Base-by-base conservation (phyloP, 2,888 invertebrate species). In the Bellardia bayeri region DNA sequence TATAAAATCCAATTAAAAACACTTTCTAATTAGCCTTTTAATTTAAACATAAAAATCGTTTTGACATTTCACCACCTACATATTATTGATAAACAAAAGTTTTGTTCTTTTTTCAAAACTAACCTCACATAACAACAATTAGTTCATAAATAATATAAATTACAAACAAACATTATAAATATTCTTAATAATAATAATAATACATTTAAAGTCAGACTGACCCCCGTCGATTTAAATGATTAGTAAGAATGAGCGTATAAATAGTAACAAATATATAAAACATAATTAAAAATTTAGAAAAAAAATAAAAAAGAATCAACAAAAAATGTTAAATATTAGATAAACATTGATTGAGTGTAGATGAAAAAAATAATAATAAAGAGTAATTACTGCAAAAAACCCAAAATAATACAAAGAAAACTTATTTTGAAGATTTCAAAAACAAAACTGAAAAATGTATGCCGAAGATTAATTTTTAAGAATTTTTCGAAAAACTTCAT, bases 321-420 rank as follows among this genome's bases (percentile, higher is more conserved):
- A 78, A 54, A 42, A 78, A 66, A 0, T 13, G 16, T 30, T 42
- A 45, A 66, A 45, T 11, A 74, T 33, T 51, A 30, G 16, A 16
- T 16, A 54, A 69, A 49, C 45, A 61, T 16, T 37, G 13, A 33
- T 71, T 37, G 40, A 63, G n/a, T 3, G 9, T 37, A 68, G 40
- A 51, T 23, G 37, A 66, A 56, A 58, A 56, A 51, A 69, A 51
- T 72, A n/a, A n/a, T 14, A 14, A 63, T 3, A 69, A 75, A 23
- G 23, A 23, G 23, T 56, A 78, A 54, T 68, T 79, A 23, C 37
- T 14, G 0, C 16, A 78, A 66, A 76, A 78, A 78, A 69, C 16
- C 42, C 23, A 69, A 61, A 16, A 9, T 11, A 7, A 80, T 42
- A 76, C 68, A 85, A 80, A 78, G 64, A 64, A 56, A 9, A 80